phyloP scores from a whole-genome alignment of 2,888 invertebrate species.

The Camponotus fellah region DNA sequence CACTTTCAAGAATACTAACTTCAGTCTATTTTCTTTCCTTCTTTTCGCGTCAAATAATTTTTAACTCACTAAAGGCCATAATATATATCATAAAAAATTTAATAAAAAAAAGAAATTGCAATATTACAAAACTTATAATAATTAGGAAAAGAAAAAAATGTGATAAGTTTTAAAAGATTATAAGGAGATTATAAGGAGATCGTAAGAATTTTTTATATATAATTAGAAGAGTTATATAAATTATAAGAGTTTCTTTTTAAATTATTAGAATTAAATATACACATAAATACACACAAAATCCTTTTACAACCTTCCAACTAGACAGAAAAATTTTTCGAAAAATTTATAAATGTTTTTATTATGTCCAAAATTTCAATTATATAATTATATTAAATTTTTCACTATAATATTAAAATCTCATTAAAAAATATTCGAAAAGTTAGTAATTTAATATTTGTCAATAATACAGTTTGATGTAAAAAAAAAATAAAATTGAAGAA shows the following conservation, averaged over 20 bases:
- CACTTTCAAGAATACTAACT: conserved; percentile 68
- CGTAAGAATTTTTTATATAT: background rate
- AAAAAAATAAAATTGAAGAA: background rate
- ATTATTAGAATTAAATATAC: too few relatives aligned
- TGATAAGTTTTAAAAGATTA: background rate
- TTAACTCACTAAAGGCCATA: conserved; percentile 36
- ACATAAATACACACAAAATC: too few relatives aligned
- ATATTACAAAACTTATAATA: background rate
- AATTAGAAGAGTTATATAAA: too few relatives aligned
- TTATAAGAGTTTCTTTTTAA: background rate
- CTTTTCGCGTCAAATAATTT: conserved; percentile 38
- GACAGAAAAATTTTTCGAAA: background rate
- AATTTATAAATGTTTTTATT: background rate
- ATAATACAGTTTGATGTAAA: background rate
- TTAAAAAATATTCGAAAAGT: background rate
- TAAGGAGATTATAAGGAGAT: background rate
- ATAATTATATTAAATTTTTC: background rate
- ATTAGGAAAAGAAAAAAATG: background rate
- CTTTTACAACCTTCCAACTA: background rate
- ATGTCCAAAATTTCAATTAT: background rate
- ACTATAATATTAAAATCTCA: background rate
- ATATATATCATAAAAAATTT: conserved; percentile 20
- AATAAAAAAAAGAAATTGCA: background rate
- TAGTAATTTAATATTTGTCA: background rate
- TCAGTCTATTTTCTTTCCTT: conserved; percentile 63